Percentiles rank a stretch among this genome's conserved stretches.
phyloP scores from a whole-genome alignment of 2,113 vertebrate genomes.

The Hippocampus mohnikei region DNA sequence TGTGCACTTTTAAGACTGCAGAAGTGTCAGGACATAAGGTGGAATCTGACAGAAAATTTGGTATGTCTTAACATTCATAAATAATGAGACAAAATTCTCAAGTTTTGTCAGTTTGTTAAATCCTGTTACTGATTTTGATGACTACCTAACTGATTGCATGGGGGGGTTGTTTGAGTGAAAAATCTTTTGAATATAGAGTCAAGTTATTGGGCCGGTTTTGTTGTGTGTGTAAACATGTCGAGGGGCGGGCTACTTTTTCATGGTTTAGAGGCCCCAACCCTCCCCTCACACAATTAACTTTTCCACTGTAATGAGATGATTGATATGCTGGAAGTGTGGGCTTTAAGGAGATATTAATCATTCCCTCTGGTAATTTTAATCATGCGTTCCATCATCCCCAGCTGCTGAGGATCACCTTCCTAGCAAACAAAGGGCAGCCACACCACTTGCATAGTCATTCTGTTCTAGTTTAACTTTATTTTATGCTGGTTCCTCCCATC shows the following conservation, averaged over 20 bases:
- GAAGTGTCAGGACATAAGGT: not conserved
- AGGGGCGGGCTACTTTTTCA: conserved; percentile 93
- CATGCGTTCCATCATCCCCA: conserved; percentile 97
- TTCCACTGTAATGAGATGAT: conserved; percentile 99
- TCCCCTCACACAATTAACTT: conserved; percentile 93
- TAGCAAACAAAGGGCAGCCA: conserved; percentile 93
- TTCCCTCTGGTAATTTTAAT: conserved; percentile 98
- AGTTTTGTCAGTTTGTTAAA: conserved; percentile 16
- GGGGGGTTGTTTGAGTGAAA: conserved; percentile 25
- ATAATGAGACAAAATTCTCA: not conserved
- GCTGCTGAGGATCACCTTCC: conserved; percentile 98
- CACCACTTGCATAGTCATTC: conserved; percentile 84
- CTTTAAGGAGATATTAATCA: conserved; percentile 99
- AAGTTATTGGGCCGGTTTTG: conserved; percentile 80
- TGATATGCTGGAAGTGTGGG: conserved; percentile 99
- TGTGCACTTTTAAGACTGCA: not conserved
- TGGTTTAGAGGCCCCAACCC: conserved; percentile 91
- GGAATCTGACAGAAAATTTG: too few relatives aligned
- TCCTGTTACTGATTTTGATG: conserved; percentile 4
- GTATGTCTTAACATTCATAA: too few relatives aligned
- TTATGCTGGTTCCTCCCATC: conserved; percentile 78
- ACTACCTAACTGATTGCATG: conserved; percentile 23
- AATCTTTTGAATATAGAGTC: conserved; percentile 48
- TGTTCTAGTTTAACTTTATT: conserved; percentile 87
- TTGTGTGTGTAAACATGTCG: conserved; percentile 98